phyloP scores from a whole-genome alignment of 2,888 invertebrate genomes.

The Amorpha juglandis region DNA sequence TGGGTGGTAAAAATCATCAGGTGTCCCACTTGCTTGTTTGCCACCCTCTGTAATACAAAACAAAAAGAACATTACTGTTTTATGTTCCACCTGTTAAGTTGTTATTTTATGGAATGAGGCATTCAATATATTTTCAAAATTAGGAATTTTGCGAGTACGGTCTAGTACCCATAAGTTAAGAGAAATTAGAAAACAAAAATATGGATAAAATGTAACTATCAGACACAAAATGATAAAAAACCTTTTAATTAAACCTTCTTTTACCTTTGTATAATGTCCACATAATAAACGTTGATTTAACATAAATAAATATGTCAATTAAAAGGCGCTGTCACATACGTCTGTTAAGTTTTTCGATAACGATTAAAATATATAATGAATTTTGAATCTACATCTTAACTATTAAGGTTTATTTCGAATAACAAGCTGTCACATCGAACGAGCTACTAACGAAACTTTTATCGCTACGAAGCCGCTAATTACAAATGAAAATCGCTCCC shows the following conservation, averaged over 20 bases:
- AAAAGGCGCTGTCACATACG: constrained; percentile 26
- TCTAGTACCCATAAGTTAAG: too few relatives aligned
- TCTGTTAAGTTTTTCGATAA: constrained; percentile 17
- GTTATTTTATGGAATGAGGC: too few relatives aligned
- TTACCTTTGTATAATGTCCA: too few relatives aligned
- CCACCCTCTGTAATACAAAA: too few relatives aligned
- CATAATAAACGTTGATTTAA: constrained; percentile 16
- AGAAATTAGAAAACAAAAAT: too few relatives aligned
- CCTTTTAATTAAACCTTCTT: not conserved
- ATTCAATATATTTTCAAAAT: too few relatives aligned
- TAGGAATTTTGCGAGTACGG: too few relatives aligned
- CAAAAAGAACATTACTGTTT: too few relatives aligned
- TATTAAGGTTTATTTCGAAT: not conserved
- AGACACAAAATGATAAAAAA: not conserved
- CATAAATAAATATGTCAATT: constrained; percentile 26
- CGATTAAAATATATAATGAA: not conserved
- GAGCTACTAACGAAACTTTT: constrained; percentile 41
- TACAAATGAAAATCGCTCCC: constrained; percentile 69
- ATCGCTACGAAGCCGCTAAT: constrained; percentile 58
- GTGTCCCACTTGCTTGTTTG: too few relatives aligned
- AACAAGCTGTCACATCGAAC: not conserved
- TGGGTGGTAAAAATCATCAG: too few relatives aligned
- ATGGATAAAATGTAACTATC: not conserved
- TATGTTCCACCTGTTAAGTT: too few relatives aligned
- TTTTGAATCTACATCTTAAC: not conserved